A percentile compares a stretch with the other conserved stretches of the same genome.
phyloP scores from a whole-genome alignment of 2,113 vertebrate genomes.

The Seriola dumerili region DNA sequence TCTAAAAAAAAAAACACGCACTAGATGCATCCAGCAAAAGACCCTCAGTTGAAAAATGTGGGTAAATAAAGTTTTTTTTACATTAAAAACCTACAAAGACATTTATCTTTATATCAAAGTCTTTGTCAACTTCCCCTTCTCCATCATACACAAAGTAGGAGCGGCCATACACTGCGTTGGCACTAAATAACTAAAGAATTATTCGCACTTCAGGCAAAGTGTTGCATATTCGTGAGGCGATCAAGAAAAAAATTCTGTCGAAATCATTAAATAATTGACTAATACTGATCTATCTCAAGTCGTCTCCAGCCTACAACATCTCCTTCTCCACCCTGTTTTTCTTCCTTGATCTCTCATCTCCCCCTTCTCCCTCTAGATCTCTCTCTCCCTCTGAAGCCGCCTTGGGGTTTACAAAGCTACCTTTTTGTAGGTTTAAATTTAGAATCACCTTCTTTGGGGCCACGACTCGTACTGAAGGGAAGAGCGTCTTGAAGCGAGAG shows the following conservation, averaged over 20 bases:
- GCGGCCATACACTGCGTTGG: background rate
- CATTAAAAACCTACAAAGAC: too few species aligned
- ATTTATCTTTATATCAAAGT: too few species aligned
- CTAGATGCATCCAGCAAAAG: too few species aligned
- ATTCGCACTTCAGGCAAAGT: too few species aligned
- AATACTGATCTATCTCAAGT: background rate
- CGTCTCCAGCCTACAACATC: background rate
- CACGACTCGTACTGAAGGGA: conserved; percentile 60
- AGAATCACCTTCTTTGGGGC: conserved; percentile 74
- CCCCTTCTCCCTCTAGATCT: conserved; percentile 11
- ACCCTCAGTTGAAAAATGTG: too few species aligned
- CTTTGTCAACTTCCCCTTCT: background rate
- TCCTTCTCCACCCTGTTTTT: conserved; percentile 22
- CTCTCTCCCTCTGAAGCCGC: conserved; percentile 53
- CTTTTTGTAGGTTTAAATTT: conserved; percentile 87
- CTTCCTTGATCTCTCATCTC: conserved; percentile 36
- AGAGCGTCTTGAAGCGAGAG: conserved; percentile 46
- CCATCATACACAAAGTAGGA: background rate
- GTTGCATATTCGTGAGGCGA: background rate
- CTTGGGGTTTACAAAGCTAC: conserved; percentile 82
- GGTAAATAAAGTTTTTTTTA: too few species aligned
- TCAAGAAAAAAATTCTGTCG: background rate
- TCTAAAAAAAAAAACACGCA: too few species aligned
- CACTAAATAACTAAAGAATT: too few species aligned
- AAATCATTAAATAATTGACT: background rate